Evolutionary conservation across 1,140 invertebrate species (phyloP), one percentile per base, ranked within the genome.

Genomic region (Musca domestica): DNA sequence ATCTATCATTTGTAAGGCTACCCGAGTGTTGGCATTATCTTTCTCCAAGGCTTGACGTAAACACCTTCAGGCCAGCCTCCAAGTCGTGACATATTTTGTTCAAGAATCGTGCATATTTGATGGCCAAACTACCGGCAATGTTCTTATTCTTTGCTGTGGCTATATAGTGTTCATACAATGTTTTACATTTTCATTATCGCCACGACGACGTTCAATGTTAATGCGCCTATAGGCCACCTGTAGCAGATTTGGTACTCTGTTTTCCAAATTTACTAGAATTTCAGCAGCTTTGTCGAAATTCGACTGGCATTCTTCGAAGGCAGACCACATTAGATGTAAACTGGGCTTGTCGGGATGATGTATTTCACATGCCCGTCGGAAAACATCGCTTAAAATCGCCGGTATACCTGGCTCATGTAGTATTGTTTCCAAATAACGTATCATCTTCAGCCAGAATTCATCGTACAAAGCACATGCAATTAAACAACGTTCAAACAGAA

Each of bases 381-480:
- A 95, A 5, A 96, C 93, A 72, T 94, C 91, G 34, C 94, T 86
- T 15, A 95, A 89, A 73, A 89, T 87, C 0, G 76, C 48, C 14
- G 85, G 72, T 7, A 88, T 73, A 23, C 85, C 85, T 7, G 79
- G 81, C n/a, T 79, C 65, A 69, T 72, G 88, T 76, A 64, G 85
- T 84, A 81, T 93, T 0, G 76, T 72, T 27, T 81, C 81, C 19
- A 83, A 65, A 67, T 79, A 80, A n/a, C 77, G 71, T 80, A 85
- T 80, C 85, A 95, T 93, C 85, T 95, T 92, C 71, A 98, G 87
- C 97, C 97, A 99, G 83, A 98, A 97, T 76, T 99, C 96, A 82
- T 99, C 97, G 80, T 99, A 99, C 0, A 98, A 83, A 3, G 97
- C 97, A 84, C 96, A 98, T 0, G 97, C 95, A 70, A 99, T 98